Conservation (phyloP, 2,113 vertebrate species). For the Stegostoma tigrinum region DNA sequence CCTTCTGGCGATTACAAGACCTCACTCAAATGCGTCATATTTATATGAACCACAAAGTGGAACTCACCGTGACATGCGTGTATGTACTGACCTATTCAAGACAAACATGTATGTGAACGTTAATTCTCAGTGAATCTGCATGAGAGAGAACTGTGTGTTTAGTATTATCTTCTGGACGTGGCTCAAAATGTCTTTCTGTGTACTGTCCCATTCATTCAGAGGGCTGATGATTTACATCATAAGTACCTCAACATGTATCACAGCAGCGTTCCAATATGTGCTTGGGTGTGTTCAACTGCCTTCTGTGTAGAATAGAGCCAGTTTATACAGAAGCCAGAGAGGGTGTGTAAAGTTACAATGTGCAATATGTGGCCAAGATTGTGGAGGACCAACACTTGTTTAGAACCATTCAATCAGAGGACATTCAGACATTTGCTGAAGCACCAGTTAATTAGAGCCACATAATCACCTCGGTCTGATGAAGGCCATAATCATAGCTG, state of each 20-base stretch:
- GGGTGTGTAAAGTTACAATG: constrained; percentile 27
- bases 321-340: background rate
- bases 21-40: constrained; percentile 4
- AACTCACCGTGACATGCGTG: background rate
- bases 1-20: constrained; percentile 15
- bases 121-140: constrained; percentile 27
- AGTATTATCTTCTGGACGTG: background rate
- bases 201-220: background rate
- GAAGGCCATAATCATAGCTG: constrained; percentile 41
- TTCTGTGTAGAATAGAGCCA: background rate
- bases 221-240: background rate
- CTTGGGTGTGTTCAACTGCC: constrained; percentile 31
- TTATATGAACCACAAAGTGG: background rate
- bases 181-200: constrained; percentile 12
- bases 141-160: background rate
- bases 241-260: constrained; percentile 15
- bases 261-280: background rate
- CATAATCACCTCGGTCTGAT: constrained; percentile 40
- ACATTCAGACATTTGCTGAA: constrained; percentile 4
- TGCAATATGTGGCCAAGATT: constrained; percentile 33
- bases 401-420: constrained; percentile 1
- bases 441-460: constrained; percentile 40
- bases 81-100: constrained; percentile 1
- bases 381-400: constrained; percentile 9
- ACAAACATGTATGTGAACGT: background rate